Base-by-base conservation (phyloP, 2,888 invertebrate genomes). In the Temnothorax rugatulus region DNA sequence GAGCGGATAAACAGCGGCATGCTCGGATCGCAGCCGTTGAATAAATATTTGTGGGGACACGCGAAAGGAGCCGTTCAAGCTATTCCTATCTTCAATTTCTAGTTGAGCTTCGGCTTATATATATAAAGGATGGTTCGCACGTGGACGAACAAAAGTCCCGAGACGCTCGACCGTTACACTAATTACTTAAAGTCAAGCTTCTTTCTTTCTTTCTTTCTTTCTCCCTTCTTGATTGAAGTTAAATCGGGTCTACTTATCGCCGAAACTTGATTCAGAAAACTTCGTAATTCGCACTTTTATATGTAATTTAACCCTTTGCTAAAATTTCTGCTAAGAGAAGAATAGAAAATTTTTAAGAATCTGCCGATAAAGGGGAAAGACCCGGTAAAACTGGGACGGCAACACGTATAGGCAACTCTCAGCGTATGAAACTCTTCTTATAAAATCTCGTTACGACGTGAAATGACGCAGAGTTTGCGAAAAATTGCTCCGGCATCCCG, bases 21-120 rank as follows among this genome's bases (percentile, higher is more conserved):
- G 91, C 89, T 85, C 87, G 87, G 88, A 90, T 89, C 87, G 86
- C 85, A 88, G 87, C 91, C 88, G 90, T 90, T 92, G 93, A 92
- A 93, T 93, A 93, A 93, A 93, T 93, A 93, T 93, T 93, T 93
- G 91, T 34, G 52, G 52, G 52, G 52, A 21, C 21, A 54, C 50
- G 9, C 50, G 86, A 87, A 87, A 90, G 88, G 88, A 88, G 84
- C 87, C 86, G 87, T 86, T 89, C 64, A 86, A 88, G 90, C 91
- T 92, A 92, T 92, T 92, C 90, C 91, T 92, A 93, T 93, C 90
- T 91, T 85, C 85, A 76, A 75, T 82, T 86, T 73, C 90, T 89
- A 85, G 85, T 57, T 83, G 81, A 83, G 41, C 77, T 29, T 29
- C 29, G 29, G 29, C 29, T 50, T 82, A 34, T 34, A 4, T 73